Conservation (phyloP, 2,113 vertebrate genomes). For the Anser cygnoides region DNA sequence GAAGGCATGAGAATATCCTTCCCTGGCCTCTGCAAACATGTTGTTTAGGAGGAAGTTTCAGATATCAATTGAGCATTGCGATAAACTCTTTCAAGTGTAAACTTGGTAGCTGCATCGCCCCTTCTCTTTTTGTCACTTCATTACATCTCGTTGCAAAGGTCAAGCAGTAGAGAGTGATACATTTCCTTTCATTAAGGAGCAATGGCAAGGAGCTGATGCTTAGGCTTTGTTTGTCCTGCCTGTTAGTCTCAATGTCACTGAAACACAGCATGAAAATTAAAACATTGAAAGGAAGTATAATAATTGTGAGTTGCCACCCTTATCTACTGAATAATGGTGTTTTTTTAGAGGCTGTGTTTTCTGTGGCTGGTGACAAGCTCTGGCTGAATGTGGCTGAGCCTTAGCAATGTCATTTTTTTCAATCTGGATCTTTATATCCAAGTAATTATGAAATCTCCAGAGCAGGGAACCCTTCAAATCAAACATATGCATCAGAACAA, state of each 20-base stretch:
- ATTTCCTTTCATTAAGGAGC: not conserved
- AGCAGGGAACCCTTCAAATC: not conserved
- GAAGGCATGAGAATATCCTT: not conserved
- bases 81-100: slow-evolving; percentile 16
- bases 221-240: not conserved
- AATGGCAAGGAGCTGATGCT: not conserved
- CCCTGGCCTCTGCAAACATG: not conserved
- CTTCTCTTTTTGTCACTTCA: slow-evolving; percentile 7
- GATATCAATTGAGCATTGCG: not conserved
- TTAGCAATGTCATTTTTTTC: not conserved
- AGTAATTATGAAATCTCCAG: not conserved
- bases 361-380: not conserved
- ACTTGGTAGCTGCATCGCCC: not conserved
- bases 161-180: not conserved
- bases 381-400: not conserved
- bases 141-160: slow-evolving; percentile 5
- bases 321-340: not conserved
- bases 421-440: not conserved
- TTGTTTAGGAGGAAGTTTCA: not conserved
- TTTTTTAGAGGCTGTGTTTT: not conserved
- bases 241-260: not conserved
- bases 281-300: not conserved
- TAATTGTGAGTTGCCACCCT: not conserved
- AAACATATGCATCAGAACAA: not conserved
- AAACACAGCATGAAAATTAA: not conserved